Evolutionary conservation across 2,113 vertebrate species (phyloP).

Genomic region (Phalacrocorax pelagicus): DNA sequence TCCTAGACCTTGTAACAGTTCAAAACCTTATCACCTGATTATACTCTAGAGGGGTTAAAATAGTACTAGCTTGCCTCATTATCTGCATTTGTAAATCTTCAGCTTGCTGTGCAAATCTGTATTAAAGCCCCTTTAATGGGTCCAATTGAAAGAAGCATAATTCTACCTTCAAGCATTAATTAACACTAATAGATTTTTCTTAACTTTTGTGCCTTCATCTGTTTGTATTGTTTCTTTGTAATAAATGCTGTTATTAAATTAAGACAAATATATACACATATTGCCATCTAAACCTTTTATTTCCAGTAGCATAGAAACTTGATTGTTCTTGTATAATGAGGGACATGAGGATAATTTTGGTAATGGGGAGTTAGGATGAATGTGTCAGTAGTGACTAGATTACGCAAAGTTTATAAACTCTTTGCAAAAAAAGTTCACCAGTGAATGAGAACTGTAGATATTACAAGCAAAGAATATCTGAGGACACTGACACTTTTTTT

Average conservation of each 20-base stretch:
- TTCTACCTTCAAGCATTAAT: constrained; percentile 53
- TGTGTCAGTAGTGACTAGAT: not conserved
- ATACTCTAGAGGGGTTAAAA: constrained; percentile 82
- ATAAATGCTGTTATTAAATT: constrained; percentile 26
- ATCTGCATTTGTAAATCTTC: constrained; percentile 81
- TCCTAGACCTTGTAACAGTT: constrained; percentile 84
- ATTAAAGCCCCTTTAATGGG: constrained; percentile 81
- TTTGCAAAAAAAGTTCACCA: not conserved
- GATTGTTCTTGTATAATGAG: constrained; percentile 24
- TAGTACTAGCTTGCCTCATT: constrained; percentile 86
- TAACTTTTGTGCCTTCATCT: constrained; percentile 9
- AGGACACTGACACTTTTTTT: not conserved
- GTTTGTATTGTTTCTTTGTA: constrained; percentile 23
- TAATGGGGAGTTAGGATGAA: not conserved
- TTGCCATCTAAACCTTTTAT: not conserved
- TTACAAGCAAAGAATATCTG: not conserved
- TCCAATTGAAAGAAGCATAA: constrained; percentile 73
- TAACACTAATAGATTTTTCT: constrained; percentile 50
- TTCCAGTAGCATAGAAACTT: not conserved
- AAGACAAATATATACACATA: constrained; percentile 8
- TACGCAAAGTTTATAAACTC: not conserved
- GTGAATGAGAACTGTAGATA: not conserved
- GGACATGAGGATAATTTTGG: not conserved
- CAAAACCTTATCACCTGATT: constrained; percentile 76
- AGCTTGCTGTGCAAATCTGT: constrained; percentile 83